These are phyloP conservation scores for Cactoblastis cactorum DNA, from an alignment of 2,888 invertebrate genomes.

Conservation along the genomic window DNA sequence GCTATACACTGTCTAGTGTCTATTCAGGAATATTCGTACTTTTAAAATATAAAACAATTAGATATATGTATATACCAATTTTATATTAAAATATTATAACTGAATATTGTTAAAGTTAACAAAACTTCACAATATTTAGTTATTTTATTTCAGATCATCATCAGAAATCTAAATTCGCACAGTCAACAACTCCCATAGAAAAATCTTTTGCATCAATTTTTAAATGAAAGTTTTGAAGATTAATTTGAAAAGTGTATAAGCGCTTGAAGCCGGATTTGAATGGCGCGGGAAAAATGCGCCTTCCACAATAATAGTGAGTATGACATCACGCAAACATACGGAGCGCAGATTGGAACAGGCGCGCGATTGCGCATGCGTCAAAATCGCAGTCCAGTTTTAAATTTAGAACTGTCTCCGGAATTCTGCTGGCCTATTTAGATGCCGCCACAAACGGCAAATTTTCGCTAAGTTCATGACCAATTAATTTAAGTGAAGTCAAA, in stretches of 20 bases:
- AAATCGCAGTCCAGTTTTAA: slow-evolving; percentile 57
- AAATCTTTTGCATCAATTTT: too few species aligned
- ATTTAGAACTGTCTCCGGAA: slow-evolving; percentile 65
- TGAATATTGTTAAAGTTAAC: too few species aligned
- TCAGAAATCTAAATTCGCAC: too few species aligned
- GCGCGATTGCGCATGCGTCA: slow-evolving; percentile 65
- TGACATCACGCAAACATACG: slow-evolving; percentile 36
- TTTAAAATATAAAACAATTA: too few species aligned
- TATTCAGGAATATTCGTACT: too few species aligned
- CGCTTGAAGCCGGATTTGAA: neutral
- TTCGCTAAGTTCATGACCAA: slow-evolving; percentile 35
- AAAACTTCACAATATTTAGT: too few species aligned
- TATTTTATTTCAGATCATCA: too few species aligned
- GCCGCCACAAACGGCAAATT: slow-evolving; percentile 49
- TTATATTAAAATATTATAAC: too few species aligned
- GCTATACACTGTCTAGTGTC: too few species aligned
- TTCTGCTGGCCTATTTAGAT: slow-evolving; percentile 65
- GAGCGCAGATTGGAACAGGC: slow-evolving; percentile 34
- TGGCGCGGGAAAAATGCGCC: slow-evolving; percentile 1
- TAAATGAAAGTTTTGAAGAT: too few species aligned
- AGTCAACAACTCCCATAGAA: too few species aligned
- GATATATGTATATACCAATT: too few species aligned
- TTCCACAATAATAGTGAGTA: neutral
- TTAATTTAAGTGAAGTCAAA: neutral
- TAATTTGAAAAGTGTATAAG: neutral